phyloP scores from a whole-genome alignment of 2,113 vertebrate species.

The Erinaceus europaeus region DNA sequence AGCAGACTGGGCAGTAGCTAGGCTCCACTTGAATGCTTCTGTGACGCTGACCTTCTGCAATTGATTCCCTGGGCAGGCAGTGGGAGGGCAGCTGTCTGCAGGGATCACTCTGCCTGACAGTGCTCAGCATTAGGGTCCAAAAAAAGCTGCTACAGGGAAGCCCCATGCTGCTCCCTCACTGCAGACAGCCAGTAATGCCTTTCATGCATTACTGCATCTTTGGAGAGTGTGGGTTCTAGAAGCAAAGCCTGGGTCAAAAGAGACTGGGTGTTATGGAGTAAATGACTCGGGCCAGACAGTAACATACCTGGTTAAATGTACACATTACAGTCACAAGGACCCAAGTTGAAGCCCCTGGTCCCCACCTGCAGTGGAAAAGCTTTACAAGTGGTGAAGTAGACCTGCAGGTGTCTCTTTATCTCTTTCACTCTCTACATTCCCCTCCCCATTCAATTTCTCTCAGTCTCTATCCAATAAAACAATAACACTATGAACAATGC shows the following conservation, averaged over 20 bases:
- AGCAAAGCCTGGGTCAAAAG: not conserved
- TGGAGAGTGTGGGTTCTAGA: not conserved
- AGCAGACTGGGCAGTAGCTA: not conserved
- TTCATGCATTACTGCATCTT: not conserved
- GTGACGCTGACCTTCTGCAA: constrained; percentile 12
- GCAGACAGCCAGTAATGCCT: not conserved
- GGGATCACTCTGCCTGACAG: not conserved
- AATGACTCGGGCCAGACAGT: no score
- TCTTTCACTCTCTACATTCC: no score
- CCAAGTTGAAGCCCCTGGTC: no score
- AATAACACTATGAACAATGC: no score
- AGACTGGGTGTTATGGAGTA: not conserved
- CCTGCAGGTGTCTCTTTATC: no score
- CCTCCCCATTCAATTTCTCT: no score
- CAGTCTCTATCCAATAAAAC: no score
- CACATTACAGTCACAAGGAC: no score
- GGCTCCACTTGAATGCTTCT: constrained; percentile 16
- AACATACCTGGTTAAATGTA: no score
- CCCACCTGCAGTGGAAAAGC: no score
- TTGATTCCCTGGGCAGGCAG: not conserved
- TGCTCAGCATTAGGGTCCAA: not conserved
- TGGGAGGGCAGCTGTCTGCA: constrained; percentile 24
- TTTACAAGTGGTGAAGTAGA: no score
- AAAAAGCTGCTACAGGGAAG: not conserved
- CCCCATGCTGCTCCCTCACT: not conserved